A percentile compares a stretch with the other conserved stretches of the same genome.
phyloP scores from a whole-genome alignment of 2,888 invertebrate species.

The Agrotis puta region DNA sequence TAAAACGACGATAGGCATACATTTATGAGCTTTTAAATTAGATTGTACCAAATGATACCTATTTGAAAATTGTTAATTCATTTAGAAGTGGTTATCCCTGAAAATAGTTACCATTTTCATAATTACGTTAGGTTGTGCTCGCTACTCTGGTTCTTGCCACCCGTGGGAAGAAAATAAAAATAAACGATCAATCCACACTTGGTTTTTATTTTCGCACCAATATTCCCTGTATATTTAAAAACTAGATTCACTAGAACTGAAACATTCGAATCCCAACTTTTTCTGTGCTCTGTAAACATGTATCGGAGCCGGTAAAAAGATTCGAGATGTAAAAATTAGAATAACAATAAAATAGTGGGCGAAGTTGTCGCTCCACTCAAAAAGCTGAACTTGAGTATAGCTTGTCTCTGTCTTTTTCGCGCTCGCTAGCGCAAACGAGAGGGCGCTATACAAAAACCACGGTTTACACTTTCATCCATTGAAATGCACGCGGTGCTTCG shows the following conservation, averaged over 20 bases:
- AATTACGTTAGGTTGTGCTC: constrained; percentile 85
- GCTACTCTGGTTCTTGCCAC: constrained; percentile 90
- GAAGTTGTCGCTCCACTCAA: constrained; percentile 83
- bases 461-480: constrained; percentile 90
- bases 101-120: constrained; percentile 90
- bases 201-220: constrained; percentile 72
- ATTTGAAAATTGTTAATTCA: constrained; percentile 64
- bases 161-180: constrained; percentile 88
- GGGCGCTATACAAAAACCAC: constrained; percentile 89
- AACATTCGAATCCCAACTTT: constrained; percentile 20
- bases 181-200: constrained; percentile 84
- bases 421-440: constrained; percentile 79
- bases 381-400: constrained; percentile 79
- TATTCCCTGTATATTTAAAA: neutral
- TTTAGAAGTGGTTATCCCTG: constrained; percentile 87
- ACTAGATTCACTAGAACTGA: constrained; percentile 1
- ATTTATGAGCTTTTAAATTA: constrained; percentile 56
- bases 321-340: constrained; percentile 76
- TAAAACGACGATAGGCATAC: constrained; percentile 44
- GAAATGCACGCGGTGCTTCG: constrained; percentile 89
- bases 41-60: constrained; percentile 54
- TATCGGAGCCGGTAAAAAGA: constrained; percentile 55
- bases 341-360: constrained; percentile 87
- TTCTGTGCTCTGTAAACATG: constrained; percentile 51
- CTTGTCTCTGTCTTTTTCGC: constrained; percentile 78